Base-by-base conservation (phyloP, 1,140 invertebrate genomes). In the Saccostrea cuccullata region DNA sequence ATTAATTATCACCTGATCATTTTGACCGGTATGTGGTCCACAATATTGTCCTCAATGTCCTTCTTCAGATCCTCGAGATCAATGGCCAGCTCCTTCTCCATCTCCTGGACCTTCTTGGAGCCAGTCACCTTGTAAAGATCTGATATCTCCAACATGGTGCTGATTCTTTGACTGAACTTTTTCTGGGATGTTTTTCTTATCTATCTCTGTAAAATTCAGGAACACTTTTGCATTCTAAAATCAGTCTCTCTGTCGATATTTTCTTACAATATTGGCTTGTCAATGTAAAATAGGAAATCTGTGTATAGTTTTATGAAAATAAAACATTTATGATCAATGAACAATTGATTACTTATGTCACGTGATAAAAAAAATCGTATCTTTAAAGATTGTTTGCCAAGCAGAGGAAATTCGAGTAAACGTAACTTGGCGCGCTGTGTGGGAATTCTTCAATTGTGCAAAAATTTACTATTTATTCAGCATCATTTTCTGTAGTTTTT, bases 1-100 rank as follows among this genome's bases (percentile, higher is more conserved):
- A 26, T 30, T 26, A 86, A 12, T 70, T 64, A n/a, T 55, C 90
- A 94, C 94, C 93, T 93, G 40, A 92, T 91, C 47, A 91, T 90
- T 89, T 92, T 93, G 36, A 91, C 85, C 12, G 93, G 91, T 36
- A 93, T 91, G 40, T 94, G 93, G 88, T 93, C 91, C 86, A 94
- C 91, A 86, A 95, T 93, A 91, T 94, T 94, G 86, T 94, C 94
- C 86, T 95, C 95, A 17, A 95, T 92, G 88, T 95, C 94, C 64
- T 90, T 90, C 84, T 92, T 93, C 12, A 95, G 89, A 85, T 95
- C 95, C n/a, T 93, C 91, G 1, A 95, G 84, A 84, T 95, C 94
- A 86, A 91, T 91, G n/a, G 88, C 87, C 8, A 95, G 89, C 47
- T 94, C 93, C 40, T 85, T 87, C 83, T 95, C 95, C 82, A 92